Conservation (phyloP, 2,888 invertebrate genomes). For the Plagodis pulveraria region DNA sequence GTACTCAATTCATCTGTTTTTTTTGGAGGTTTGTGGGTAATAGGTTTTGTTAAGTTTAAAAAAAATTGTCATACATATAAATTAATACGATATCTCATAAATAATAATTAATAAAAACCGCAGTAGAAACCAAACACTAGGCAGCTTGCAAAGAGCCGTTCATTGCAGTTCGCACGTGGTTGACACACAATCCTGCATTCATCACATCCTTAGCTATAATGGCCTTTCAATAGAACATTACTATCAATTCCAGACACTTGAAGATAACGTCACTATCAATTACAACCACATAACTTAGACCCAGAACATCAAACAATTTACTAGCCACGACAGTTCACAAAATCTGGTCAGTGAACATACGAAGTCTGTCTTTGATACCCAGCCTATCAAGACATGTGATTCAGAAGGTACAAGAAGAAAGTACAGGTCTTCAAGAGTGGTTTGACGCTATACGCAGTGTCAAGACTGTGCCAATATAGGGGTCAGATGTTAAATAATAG, state of each 20-base stretch:
- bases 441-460: slow-evolving; percentile 5
- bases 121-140: not conserved
- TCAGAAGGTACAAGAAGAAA: not conserved
- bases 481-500: slow-evolving; percentile 53
- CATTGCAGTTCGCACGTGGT: slow-evolving; percentile 1
- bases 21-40: no score
- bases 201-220: not conserved
- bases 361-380: slow-evolving; percentile 11
- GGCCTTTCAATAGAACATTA: slow-evolving; percentile 32
- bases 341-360: slow-evolving; percentile 14
- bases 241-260: slow-evolving; percentile 32
- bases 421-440: slow-evolving; percentile 15
- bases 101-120: not conserved
- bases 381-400: slow-evolving; percentile 16
- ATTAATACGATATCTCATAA: no score
- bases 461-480: slow-evolving; percentile 33
- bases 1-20: no score
- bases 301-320: not conserved
- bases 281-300: slow-evolving; percentile 22
- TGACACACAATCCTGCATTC: slow-evolving; percentile 11
- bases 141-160: not conserved
- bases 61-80: no score
- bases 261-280: slow-evolving; percentile 24
- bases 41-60: no score
- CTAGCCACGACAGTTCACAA: slow-evolving; percentile 4